A percentile compares a stretch with the other conserved stretches of the same genome.
Evolutionary conservation across 2,113 vertebrate genomes (phyloP).

Genomic region (Hyperopisus bebe): DNA sequence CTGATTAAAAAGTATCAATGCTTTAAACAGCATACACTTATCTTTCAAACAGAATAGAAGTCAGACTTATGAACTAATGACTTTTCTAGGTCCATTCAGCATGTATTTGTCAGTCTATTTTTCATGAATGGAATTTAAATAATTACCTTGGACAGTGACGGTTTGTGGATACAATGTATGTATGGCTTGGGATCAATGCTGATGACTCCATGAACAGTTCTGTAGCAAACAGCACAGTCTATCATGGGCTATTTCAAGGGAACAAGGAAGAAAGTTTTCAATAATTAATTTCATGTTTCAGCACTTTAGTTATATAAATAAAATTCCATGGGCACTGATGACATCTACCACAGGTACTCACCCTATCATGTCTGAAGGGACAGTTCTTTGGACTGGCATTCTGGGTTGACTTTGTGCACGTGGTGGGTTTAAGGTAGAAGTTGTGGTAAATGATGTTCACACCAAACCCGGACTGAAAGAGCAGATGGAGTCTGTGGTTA

Average conservation of each 20-base stretch:
- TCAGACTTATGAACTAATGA: neutral
- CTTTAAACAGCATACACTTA: neutral
- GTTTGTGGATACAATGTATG: slow-evolving; percentile 55
- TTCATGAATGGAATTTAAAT: neutral
- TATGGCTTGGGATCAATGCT: slow-evolving; percentile 53
- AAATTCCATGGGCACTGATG: neutral
- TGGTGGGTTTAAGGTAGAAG: slow-evolving; percentile 58
- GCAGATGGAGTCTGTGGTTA: neutral
- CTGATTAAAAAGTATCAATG: neutral
- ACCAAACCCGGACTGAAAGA: slow-evolving; percentile 49
- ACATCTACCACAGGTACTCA: slow-evolving; percentile 32
- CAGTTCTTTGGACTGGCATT: slow-evolving; percentile 36
- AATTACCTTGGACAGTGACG: slow-evolving; percentile 48
- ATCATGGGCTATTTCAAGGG: slow-evolving; percentile 52
- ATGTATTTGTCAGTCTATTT: neutral
- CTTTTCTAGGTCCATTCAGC: neutral
- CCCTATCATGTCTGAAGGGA: slow-evolving; percentile 54
- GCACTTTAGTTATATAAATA: neutral
- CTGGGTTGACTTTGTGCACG: slow-evolving; percentile 42
- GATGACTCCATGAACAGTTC: slow-evolving; percentile 40
- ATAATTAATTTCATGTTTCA: neutral
- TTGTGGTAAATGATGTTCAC: slow-evolving; percentile 53
- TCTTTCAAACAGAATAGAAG: neutral
- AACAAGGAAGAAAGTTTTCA: slow-evolving; percentile 31
- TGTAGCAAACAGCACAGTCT: slow-evolving; percentile 61